Evolutionary conservation across 2,113 vertebrate species (phyloP).

Genomic region (Oxyruncus cristatus): DNA sequence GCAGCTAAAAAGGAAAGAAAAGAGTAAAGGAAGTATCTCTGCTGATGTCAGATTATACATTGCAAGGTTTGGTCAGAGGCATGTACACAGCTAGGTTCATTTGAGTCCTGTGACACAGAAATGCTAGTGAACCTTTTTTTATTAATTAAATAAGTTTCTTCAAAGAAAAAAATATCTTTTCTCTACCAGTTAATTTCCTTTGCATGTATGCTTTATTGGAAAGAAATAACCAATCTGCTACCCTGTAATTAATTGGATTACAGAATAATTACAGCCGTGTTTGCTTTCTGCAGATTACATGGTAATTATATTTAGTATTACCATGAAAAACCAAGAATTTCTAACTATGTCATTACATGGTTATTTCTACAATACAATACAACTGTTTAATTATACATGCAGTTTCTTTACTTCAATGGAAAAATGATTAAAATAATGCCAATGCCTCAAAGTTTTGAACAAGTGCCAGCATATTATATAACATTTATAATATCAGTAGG

Average conservation of each 20-base stretch:
- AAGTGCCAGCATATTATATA: slow-evolving; percentile 65
- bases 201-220: slow-evolving; percentile 64
- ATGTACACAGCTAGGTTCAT: neutral
- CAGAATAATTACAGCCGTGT: slow-evolving; percentile 78
- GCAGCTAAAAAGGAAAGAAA: neutral
- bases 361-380: slow-evolving; percentile 79
- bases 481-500: slow-evolving; percentile 30
- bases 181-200: slow-evolving; percentile 36
- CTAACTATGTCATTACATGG: slow-evolving; percentile 79
- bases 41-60: neutral
- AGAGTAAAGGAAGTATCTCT: neutral
- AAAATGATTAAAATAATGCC: slow-evolving; percentile 78
- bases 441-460: slow-evolving; percentile 73
- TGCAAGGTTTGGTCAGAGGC: neutral
- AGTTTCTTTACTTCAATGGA: slow-evolving; percentile 73
- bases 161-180: slow-evolving; percentile 5
- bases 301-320: slow-evolving; percentile 79
- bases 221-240: slow-evolving; percentile 72
- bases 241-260: slow-evolving; percentile 81
- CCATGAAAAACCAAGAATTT: slow-evolving; percentile 82
- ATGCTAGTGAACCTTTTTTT: neutral
- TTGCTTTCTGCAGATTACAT: slow-evolving; percentile 80
- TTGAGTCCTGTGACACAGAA: neutral
- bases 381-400: slow-evolving; percentile 79
- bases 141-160: neutral